Evolutionary conservation across 2,113 vertebrate genomes (phyloP), one percentile per base, ranked within the genome.

Genomic region (Neopipo cinnamomea): DNA sequence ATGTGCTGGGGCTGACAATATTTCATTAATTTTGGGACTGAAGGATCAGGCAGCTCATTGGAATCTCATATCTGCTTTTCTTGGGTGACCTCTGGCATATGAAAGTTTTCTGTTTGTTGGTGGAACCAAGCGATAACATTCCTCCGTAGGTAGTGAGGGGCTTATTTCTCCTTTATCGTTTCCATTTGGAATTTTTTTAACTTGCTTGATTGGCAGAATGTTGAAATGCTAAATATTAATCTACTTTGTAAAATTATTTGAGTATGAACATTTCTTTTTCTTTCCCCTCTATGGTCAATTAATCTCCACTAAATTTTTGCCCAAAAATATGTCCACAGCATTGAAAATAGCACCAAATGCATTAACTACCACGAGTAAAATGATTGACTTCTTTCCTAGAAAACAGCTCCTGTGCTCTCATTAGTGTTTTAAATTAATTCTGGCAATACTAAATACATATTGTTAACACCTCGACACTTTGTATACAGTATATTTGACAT

Each of bases 41-140:
- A 72, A 67, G 76, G 65, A 88, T 92, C 76, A 87, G 72, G 87
- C 93, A 87, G 44, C 61, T 94, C 35, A 68, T 91, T 53, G 81
- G 72, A 77, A 41, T 61, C 62, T 88, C 52, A 21, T 78, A 68
- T 78, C 87, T 95, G 89, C 84, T 95, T 94, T 95, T 93, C 86
- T 95, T 92, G 93, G 59, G 76, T 91, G 80, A 93, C 91, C 79
- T 90, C 75, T 95, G 75, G 47, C 59, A 83, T 49, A 92, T 6
- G 74, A 42, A 94, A 81, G 41, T 87, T 94, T 91, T 76, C 53
- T 76, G 55, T 93, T 80, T 89, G 67, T 84, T 96, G 39, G 62
- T 84, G 86, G 85, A 85, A 76, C 17, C 5, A 66, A 55, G 67
- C 35, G 50, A 44, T 50, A 76, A 66, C 46, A 50, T 94, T 83